These are phyloP conservation scores for Lepilemur ruficaudatus DNA, from an alignment of 2,797 vertebrate genomes.

Conservation along the genomic window DNA sequence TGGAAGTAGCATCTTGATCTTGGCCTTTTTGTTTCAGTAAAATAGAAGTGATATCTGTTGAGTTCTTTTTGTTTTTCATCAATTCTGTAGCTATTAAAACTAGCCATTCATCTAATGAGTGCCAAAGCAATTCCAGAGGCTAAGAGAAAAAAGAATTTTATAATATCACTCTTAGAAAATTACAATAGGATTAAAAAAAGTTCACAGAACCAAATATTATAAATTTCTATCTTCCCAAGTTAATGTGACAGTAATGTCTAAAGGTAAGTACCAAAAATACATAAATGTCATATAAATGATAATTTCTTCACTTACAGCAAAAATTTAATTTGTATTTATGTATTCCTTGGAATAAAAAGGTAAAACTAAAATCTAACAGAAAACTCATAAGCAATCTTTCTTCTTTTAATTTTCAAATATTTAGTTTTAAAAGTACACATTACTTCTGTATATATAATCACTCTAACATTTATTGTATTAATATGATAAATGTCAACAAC, in stretches of 20 bases:
- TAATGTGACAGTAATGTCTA: not conserved
- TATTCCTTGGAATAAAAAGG: not conserved
- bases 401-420: conserved; percentile 42
- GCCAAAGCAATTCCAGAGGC: conserved; percentile 98
- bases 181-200: not conserved
- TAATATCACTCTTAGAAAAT: conserved; percentile 24
- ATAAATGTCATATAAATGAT: not conserved
- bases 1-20: conserved; percentile 83
- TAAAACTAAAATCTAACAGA: conserved; percentile 54
- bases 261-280: conserved; percentile 5
- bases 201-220: not conserved
- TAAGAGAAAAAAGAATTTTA: conserved; percentile 77
- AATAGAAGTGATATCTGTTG: conserved; percentile 93
- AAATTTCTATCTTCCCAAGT: conserved; percentile 44
- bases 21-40: conserved; percentile 92
- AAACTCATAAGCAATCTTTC: conserved; percentile 11
- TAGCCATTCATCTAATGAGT: conserved; percentile 98
- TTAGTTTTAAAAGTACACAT: not conserved
- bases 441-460: not conserved
- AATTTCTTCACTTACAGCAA: conserved; percentile 34
- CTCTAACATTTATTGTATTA: not conserved
- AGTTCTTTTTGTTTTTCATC: conserved; percentile 90
- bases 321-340: not conserved
- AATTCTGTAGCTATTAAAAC: conserved; percentile 97
- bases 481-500: not conserved